phyloP scores from a whole-genome alignment of 1,140 invertebrate genomes.

The Bombus polaris region DNA sequence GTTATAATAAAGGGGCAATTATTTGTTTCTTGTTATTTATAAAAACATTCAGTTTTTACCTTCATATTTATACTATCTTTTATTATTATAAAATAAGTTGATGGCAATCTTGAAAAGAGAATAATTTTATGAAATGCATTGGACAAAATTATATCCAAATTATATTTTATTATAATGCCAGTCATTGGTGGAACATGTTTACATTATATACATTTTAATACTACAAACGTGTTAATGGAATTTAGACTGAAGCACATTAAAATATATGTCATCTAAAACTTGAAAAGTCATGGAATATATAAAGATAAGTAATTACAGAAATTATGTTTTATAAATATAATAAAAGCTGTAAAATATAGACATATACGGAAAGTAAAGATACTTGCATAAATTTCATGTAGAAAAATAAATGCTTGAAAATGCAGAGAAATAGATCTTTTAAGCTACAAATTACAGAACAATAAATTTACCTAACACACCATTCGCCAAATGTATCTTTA shows the following conservation, averaged over 20 bases:
- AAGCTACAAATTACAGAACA: slow-evolving; percentile 58
- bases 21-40: slow-evolving; percentile 8
- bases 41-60: neutral
- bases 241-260: slow-evolving; percentile 62
- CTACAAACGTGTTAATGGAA: slow-evolving; percentile 64
- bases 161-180: slow-evolving; percentile 74
- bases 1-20: neutral
- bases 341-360: slow-evolving; percentile 10
- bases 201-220: slow-evolving; percentile 76
- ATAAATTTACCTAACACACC: slow-evolving; percentile 17
- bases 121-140: slow-evolving; percentile 19
- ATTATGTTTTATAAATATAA: slow-evolving; percentile 12
- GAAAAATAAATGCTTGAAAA: slow-evolving; percentile 47
- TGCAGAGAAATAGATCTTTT: slow-evolving; percentile 20
- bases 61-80: slow-evolving; percentile 33
- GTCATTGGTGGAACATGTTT: slow-evolving; percentile 71
- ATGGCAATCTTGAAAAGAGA: slow-evolving; percentile 2
- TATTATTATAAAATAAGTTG: neutral
- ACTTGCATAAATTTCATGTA: neutral
- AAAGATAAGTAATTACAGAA: neutral
- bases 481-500: slow-evolving; percentile 33
- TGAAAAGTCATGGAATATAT: slow-evolving; percentile 35
- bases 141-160: slow-evolving; percentile 70
- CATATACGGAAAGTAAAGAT: neutral
- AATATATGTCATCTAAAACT: slow-evolving; percentile 63